These are phyloP conservation scores for Desmophyllum pertusum DNA, from an alignment of 92 coral and sea anemone genomes.

Conservation along the genomic window DNA sequence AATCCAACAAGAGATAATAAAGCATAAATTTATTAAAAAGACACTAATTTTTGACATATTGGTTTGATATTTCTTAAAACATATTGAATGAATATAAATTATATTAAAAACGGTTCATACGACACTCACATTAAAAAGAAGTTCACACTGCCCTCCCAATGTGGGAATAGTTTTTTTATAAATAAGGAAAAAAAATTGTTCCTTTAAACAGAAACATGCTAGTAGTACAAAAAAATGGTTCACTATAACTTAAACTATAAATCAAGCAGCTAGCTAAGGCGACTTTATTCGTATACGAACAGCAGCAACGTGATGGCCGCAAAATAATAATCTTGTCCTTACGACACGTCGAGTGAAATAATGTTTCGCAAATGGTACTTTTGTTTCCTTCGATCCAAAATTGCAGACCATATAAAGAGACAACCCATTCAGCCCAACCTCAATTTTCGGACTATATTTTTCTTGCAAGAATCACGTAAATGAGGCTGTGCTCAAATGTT, in stretches of 20 bases:
- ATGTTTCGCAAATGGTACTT: no score
- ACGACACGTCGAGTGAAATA: no score
- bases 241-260: background rate
- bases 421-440: no score
- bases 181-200: constrained; percentile 11
- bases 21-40: background rate
- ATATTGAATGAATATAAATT: background rate
- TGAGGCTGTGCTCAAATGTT: no score
- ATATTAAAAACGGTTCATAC: background rate
- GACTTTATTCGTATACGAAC: no score
- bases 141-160: constrained; percentile 6
- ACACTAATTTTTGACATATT: background rate
- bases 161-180: constrained; percentile 7
- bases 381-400: no score
- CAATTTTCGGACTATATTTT: no score
- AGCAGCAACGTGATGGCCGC: no score
- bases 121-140: background rate
- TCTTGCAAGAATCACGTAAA: no score
- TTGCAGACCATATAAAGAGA: no score
- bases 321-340: no score
- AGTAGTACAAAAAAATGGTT: background rate
- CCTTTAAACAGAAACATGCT: constrained; percentile 4
- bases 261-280: background rate
- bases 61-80: background rate
- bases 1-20: background rate